Percentiles rank a stretch among this genome's conserved stretches.
Conservation (phyloP, 2,797 vertebrate genomes). For the Sebastes nivosus region DNA sequence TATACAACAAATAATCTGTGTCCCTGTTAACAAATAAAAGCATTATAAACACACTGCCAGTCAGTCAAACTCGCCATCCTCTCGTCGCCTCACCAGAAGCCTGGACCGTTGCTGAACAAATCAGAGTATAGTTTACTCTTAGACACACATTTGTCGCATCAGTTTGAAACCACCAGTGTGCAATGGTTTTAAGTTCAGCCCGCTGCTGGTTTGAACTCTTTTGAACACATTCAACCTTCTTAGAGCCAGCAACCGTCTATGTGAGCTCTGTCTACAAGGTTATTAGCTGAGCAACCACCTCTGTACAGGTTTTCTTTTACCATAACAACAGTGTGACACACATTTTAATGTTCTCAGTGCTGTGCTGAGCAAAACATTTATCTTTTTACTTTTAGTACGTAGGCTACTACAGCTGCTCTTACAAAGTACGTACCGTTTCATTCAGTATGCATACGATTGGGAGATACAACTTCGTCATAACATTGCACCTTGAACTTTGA, state of each 20-base stretch:
- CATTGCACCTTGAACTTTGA: too few species aligned
- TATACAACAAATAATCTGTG: accelerated
- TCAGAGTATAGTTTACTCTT: not conserved
- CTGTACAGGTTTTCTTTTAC: not conserved
- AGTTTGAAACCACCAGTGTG: not conserved
- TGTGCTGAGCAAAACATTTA: accelerated
- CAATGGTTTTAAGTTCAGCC: not conserved
- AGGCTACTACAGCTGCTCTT: too few species aligned
- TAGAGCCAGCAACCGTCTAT: not conserved
- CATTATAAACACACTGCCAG: not conserved
- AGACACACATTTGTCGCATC: not conserved
- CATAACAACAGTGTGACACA: not conserved
- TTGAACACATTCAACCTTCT: not conserved
- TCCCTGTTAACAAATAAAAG: not conserved
- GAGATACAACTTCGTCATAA: too few species aligned
- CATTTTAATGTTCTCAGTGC: not conserved
- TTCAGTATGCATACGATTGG: too few species aligned
- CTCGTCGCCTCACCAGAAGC: not conserved
- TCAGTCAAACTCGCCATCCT: not conserved
- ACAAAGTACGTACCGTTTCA: too few species aligned
- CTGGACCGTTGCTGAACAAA: not conserved
- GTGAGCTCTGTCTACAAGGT: not conserved
- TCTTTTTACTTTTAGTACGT: too few species aligned
- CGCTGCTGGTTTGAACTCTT: not conserved
- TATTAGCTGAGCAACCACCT: not conserved